Percentiles rank a stretch among this genome's conserved stretches.
phyloP scores from a whole-genome alignment of 2,113 vertebrate species.

The Ifrita kowaldi region DNA sequence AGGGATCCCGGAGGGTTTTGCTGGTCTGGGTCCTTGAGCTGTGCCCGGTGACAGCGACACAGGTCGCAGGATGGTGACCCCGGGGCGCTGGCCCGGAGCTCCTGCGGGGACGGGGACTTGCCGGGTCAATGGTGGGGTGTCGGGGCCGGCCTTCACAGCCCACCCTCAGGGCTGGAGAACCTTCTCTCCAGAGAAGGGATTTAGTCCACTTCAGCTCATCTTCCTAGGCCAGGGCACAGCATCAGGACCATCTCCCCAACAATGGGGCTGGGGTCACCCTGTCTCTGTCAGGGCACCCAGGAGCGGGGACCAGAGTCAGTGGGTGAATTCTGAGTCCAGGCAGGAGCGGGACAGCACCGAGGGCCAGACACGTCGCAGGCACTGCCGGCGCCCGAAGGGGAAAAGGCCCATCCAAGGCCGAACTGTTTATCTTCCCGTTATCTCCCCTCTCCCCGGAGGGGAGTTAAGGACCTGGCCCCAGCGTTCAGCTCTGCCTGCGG shows the following conservation, averaged over 20 bases:
- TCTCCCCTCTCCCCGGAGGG: neutral
- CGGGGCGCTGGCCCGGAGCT: neutral
- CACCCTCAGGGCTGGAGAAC: neutral
- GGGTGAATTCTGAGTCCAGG: neutral
- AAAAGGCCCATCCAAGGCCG: neutral
- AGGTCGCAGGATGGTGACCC: neutral
- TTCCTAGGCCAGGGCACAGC: neutral
- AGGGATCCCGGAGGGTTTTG: neutral
- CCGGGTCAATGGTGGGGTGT: neutral
- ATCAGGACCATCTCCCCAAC: fast-evolving
- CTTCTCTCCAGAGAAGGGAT: neutral
- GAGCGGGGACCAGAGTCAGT: fast-evolving
- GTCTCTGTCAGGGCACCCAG: neutral
- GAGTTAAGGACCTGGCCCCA: neutral
- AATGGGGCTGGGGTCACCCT: neutral
- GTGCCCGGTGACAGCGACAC: neutral
- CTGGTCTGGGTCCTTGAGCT: neutral
- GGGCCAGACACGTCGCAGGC: neutral
- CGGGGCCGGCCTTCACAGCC: neutral
- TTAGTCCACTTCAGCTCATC: neutral
- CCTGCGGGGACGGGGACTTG: neutral
- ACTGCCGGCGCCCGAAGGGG: neutral
- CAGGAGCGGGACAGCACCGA: neutral
- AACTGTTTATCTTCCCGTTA: neutral
- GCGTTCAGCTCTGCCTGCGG: neutral